These are phyloP conservation scores for Cynopterus sphinx DNA, from an alignment of 2,797 vertebrate genomes.

Conservation along the genomic window DNA sequence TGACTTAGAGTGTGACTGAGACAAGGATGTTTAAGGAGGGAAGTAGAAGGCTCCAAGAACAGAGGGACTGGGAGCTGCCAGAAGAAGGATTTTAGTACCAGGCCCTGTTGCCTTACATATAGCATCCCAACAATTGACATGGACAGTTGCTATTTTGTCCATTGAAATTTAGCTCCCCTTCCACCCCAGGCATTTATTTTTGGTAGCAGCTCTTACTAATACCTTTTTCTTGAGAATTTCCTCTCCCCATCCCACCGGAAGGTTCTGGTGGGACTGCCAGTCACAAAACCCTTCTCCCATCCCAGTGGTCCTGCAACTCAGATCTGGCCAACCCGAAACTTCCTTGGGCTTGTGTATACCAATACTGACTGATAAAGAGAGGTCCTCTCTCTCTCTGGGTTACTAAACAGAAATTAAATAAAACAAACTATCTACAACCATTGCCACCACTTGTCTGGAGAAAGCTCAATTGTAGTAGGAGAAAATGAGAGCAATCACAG, in stretches of 20 bases:
- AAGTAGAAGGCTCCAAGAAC: neutral
- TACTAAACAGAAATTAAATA: constrained; percentile 38
- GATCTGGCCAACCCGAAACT: neutral
- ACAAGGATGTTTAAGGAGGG: neutral
- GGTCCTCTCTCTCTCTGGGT: neutral
- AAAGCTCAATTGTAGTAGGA: neutral
- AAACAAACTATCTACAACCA: neutral
- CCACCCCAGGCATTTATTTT: neutral
- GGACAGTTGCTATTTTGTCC: neutral
- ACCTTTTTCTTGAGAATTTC: neutral
- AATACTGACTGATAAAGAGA: neutral
- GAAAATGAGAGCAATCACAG: neutral
- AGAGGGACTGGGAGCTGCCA: neutral
- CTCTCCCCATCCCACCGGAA: neutral
- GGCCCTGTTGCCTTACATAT: neutral
- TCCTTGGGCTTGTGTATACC: neutral
- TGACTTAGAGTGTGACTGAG: neutral
- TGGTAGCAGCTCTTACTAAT: neutral
- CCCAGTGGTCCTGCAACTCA: neutral
- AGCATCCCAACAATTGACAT: neutral
- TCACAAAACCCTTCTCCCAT: neutral
- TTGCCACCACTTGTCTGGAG: neutral
- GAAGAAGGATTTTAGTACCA: neutral
- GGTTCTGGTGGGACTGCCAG: neutral
- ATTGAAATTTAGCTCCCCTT: neutral